Evolutionary conservation across 2,888 invertebrate species (phyloP).

Genomic region (Parascotia fuliginaria): DNA sequence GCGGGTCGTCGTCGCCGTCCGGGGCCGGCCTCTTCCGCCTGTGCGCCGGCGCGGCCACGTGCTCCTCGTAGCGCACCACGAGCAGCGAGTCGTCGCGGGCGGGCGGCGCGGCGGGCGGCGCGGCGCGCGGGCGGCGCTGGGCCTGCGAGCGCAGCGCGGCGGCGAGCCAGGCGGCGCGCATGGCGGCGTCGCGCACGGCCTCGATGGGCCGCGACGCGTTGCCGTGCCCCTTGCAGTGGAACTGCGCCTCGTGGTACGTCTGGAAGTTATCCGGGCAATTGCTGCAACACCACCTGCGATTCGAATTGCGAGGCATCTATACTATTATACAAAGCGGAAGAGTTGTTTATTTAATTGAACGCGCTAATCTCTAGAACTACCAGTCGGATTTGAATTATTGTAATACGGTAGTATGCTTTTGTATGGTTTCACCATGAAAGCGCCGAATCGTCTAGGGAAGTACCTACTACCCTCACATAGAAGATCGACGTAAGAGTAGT

Average conservation of each 20-base stretch:
- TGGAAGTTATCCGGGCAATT: constrained; percentile 61
- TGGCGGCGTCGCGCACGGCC: constrained; percentile 55
- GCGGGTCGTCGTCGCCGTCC: constrained; percentile 62
- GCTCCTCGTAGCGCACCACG: constrained; percentile 68
- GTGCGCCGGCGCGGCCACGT: constrained; percentile 57
- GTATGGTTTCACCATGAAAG: no score
- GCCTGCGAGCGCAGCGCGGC: constrained; percentile 58
- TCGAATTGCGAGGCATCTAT: no score
- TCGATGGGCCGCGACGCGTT: constrained; percentile 58
- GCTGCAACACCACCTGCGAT: constrained; percentile 75
- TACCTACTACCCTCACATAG: no score
- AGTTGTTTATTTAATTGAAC: no score
- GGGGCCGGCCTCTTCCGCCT: constrained; percentile 30
- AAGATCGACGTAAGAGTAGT: no score
- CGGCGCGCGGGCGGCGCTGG: constrained; percentile 29
- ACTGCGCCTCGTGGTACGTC: constrained; percentile 75
- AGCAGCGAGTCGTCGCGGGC: constrained; percentile 66
- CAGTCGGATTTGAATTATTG: no score
- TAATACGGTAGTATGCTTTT: no score
- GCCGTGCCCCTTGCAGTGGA: constrained; percentile 67
- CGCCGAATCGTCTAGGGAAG: no score
- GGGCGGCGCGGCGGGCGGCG: background rate
- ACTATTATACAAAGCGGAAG: no score
- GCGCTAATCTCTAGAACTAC: no score
- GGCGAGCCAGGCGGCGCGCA: constrained; percentile 63